Evolutionary conservation across 2,797 vertebrate genomes (phyloP).

Genomic region (Manis crassicaudata): DNA sequence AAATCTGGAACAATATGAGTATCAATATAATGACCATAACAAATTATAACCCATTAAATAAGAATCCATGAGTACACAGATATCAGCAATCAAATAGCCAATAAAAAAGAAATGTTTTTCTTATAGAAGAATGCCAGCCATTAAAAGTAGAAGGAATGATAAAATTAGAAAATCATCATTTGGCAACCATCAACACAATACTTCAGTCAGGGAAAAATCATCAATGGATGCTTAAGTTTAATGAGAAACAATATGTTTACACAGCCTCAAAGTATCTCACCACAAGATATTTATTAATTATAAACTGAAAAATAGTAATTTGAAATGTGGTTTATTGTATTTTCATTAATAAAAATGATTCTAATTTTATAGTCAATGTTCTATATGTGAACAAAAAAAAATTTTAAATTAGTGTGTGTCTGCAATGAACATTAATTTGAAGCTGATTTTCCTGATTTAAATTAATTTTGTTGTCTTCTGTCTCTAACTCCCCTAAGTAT

Average conservation of each 20-base stretch:
- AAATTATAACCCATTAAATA: neutral
- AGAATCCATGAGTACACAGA: neutral
- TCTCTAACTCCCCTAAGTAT: neutral
- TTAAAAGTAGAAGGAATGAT: neutral
- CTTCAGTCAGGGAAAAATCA: neutral
- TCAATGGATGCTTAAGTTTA: neutral
- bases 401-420: neutral
- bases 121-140: neutral
- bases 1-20: neutral
- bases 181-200: neutral
- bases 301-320: neutral
- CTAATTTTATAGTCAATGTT: neutral
- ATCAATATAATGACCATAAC: neutral
- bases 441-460: neutral
- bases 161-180: constrained; percentile 15
- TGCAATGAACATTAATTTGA: neutral
- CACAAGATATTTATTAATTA: neutral
- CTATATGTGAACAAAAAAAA: neutral
- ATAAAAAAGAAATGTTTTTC: neutral
- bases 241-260: neutral
- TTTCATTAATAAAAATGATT: neutral
- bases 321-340: neutral
- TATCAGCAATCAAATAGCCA: neutral
- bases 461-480: neutral
- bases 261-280: neutral